Percentiles rank a stretch among this genome's conserved stretches.
phyloP scores from a whole-genome alignment of 2,888 invertebrate species.

The Drosophila trichaetosa region DNA sequence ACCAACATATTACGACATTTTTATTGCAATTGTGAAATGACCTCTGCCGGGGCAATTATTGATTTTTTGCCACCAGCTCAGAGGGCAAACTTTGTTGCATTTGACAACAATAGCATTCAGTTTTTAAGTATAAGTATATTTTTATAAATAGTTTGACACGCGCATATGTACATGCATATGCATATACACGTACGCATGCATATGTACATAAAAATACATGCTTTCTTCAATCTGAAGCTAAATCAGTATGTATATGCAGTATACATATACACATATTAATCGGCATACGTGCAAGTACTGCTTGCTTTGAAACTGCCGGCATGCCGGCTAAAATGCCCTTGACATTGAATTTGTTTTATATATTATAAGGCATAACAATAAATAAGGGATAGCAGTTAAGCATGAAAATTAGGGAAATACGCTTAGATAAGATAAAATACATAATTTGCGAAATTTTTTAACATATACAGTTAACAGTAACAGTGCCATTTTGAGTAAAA shows the following conservation, averaged over 20 bases:
- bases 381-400: background rate
- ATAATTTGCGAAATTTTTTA: background rate
- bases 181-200: background rate
- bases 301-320: slow-evolving; percentile 25
- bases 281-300: slow-evolving; percentile 15
- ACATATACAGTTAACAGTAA: background rate
- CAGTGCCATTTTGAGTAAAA: slow-evolving; percentile 40
- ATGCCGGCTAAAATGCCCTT: slow-evolving; percentile 31
- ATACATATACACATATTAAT: slow-evolving; percentile 8
- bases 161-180: background rate
- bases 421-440: background rate
- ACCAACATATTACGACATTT: slow-evolving; percentile 26
- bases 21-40: slow-evolving; percentile 37
- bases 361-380: background rate
- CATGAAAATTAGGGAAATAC: background rate
- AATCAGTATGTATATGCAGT: background rate
- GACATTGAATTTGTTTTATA: slow-evolving; percentile 38
- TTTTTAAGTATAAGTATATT: background rate
- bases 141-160: background rate
- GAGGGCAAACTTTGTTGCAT: background rate
- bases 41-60: slow-evolving; percentile 6
- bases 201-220: background rate
- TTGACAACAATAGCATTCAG: background rate
- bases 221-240: background rate
- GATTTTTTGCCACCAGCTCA: slow-evolving; percentile 11